Conservation (phyloP, 1,140 invertebrate genomes). For the Telenomus remus region DNA sequence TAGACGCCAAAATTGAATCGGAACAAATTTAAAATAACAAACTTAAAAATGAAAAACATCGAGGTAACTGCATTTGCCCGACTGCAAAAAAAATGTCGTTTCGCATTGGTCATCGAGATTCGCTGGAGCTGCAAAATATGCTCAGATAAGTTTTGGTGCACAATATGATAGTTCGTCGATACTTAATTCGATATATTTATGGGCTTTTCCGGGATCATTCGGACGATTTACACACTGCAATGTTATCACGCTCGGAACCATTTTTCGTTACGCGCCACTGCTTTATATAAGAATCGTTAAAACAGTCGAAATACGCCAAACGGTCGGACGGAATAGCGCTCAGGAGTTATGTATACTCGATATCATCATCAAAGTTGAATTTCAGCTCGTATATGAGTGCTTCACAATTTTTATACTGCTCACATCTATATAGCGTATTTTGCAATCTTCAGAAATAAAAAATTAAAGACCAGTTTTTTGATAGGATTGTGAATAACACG, state of each 20-base stretch:
- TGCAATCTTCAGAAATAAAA: too few species aligned
- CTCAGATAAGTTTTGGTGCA: conserved; percentile 26
- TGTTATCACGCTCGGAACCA: conserved; percentile 42
- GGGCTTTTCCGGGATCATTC: conserved; percentile 46
- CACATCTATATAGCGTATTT: too few species aligned
- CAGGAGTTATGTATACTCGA: conserved; percentile 26
- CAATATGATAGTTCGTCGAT: conserved; percentile 40
- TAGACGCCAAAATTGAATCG: too few species aligned
- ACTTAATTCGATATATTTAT: conserved; percentile 50
- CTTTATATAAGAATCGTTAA: conserved; percentile 53
- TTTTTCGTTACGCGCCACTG: conserved; percentile 51
- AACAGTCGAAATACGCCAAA: conserved; percentile 42
- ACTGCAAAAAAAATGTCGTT: not conserved
- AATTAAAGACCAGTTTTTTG: too few species aligned
- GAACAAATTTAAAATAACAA: too few species aligned
- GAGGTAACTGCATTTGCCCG: too few species aligned
- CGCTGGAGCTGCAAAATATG: conserved; percentile 24
- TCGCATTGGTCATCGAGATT: conserved; percentile 17
- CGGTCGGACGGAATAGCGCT: conserved; percentile 33
- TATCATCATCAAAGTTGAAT: conserved; percentile 39
- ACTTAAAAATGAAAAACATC: too few species aligned
- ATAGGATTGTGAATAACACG: too few species aligned
- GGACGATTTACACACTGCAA: conserved; percentile 46
- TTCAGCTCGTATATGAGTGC: conserved; percentile 9
- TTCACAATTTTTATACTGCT: too few species aligned